Evolutionary conservation across 2,888 invertebrate species (phyloP).

Genomic region (Hirtodrosophila trivittata): DNA sequence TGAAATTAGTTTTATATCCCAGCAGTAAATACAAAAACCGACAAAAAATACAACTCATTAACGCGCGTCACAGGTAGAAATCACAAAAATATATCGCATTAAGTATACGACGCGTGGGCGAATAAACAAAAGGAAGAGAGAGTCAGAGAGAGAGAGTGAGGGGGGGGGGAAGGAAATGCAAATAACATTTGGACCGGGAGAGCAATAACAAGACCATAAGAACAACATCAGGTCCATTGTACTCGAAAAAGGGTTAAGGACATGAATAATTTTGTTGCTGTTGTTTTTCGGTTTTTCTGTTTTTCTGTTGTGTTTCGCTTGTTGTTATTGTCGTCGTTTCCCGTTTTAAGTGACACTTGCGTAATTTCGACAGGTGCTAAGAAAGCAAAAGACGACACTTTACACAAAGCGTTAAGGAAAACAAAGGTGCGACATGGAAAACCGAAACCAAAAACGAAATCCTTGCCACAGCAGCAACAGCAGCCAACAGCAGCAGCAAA

Average conservation of each 20-base stretch:
- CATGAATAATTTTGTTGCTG: constrained; percentile 34
- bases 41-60: constrained; percentile 55
- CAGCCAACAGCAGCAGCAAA: constrained; percentile 14
- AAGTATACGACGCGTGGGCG: constrained; percentile 50
- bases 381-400: constrained; percentile 55
- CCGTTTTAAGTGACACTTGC: constrained; percentile 67
- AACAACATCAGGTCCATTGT: constrained; percentile 38
- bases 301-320: constrained; percentile 25
- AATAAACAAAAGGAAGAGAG: constrained; percentile 5
- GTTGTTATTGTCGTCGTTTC: constrained; percentile 38
- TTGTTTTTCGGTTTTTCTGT: constrained; percentile 11
- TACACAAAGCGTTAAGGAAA: constrained; percentile 55
- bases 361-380: constrained; percentile 73
- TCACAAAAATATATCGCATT: constrained; percentile 38
- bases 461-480: constrained; percentile 13
- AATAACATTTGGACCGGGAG: constrained; percentile 47
- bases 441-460: constrained; percentile 12
- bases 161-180: constrained; percentile 51
- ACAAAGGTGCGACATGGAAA: constrained; percentile 50
- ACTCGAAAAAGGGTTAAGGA: constrained; percentile 61
- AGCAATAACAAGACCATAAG: constrained; percentile 33
- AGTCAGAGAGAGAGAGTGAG: neutral
- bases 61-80: constrained; percentile 39
- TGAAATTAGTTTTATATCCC: constrained; percentile 41
- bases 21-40: constrained; percentile 4